These are phyloP conservation scores for Campylorhamphus procurvoides DNA, from an alignment of 2,113 vertebrate species.

Conservation along the genomic window DNA sequence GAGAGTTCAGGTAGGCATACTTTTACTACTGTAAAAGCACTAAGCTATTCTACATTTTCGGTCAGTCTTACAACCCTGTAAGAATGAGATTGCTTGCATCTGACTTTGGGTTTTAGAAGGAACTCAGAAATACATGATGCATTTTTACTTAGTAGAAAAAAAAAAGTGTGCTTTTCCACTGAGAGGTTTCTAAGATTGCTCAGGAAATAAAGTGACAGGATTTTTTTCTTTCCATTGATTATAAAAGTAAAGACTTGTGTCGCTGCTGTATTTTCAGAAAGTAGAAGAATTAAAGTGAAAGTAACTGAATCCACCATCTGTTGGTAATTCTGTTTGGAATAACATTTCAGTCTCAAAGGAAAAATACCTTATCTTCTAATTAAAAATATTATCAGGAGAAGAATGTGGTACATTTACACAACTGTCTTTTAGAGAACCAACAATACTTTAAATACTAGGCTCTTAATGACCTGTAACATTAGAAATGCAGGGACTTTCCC, in stretches of 20 bases:
- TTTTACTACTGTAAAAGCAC: background rate
- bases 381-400: background rate
- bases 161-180: background rate
- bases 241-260: background rate
- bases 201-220: background rate
- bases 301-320: background rate
- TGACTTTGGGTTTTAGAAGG: background rate
- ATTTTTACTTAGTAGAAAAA: background rate
- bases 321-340: background rate
- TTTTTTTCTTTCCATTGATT: background rate
- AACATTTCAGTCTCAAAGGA: background rate
- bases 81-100: background rate
- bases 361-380: background rate
- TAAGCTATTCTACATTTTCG: background rate
- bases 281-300: background rate
- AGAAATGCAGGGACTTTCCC: background rate
- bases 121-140: background rate
- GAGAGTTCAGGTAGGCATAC: background rate
- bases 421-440: background rate
- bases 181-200: background rate
- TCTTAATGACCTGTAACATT: background rate
- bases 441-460: background rate
- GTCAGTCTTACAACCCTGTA: background rate
- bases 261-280: background rate
- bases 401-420: background rate